phyloP scores from a whole-genome alignment of 2,888 invertebrate species.

The Lasioglossum morio region DNA sequence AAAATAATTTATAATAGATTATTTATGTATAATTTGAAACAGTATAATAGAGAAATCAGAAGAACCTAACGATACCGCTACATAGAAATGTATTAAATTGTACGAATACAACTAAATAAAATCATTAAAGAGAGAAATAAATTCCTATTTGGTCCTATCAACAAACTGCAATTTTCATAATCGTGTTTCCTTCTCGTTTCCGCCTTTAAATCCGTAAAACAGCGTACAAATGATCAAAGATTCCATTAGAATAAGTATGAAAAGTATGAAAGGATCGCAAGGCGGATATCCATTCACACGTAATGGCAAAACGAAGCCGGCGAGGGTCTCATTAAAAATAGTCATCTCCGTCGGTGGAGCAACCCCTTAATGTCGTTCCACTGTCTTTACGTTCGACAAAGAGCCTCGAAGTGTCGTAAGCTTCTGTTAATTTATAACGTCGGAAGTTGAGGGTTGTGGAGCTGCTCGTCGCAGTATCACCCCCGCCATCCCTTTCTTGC shows the following conservation, averaged over 20 bases:
- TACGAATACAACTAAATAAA: background rate
- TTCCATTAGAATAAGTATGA: background rate
- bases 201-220: background rate
- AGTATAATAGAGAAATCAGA: too few species aligned
- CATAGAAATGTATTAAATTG: background rate
- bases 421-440: slow-evolving; percentile 77
- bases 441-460: slow-evolving; percentile 71
- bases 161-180: background rate
- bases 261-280: background rate
- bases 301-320: slow-evolving; percentile 3
- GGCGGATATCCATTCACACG: background rate
- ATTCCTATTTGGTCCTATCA: background rate
- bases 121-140: background rate
- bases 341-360: slow-evolving; percentile 49
- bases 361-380: slow-evolving; percentile 46
- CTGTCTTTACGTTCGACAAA: slow-evolving; percentile 60
- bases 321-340: slow-evolving; percentile 46
- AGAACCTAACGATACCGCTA: too few species aligned
- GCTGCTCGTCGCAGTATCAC: slow-evolving; percentile 61
- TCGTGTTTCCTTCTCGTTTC: background rate
- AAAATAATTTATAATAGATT: too few species aligned
- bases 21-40: too few species aligned
- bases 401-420: slow-evolving; percentile 72
- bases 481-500: slow-evolving; percentile 56
- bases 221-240: background rate